Percentiles rank a stretch among this genome's conserved stretches.
phyloP scores from a whole-genome alignment of 2,888 invertebrate genomes.

The Parnassius smintheus region DNA sequence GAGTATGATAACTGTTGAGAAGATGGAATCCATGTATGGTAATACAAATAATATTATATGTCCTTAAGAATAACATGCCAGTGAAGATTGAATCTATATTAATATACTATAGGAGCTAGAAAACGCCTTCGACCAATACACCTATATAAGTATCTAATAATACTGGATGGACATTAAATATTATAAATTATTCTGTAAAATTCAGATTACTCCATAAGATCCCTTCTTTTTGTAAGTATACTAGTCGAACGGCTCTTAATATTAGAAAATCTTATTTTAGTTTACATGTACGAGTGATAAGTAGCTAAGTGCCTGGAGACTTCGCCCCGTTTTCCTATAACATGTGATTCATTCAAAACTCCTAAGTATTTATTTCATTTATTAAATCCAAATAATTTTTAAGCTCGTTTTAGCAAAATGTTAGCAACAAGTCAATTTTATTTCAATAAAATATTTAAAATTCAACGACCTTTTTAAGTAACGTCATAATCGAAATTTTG shows the following conservation, averaged over 20 bases:
- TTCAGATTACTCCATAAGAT: constrained; percentile 76
- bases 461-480: neutral
- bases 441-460: constrained; percentile 2
- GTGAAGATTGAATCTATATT: constrained; percentile 48
- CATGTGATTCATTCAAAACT: constrained; percentile 52
- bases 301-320: constrained; percentile 57
- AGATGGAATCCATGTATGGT: neutral
- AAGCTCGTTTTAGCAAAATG: constrained; percentile 57
- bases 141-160: constrained; percentile 70
- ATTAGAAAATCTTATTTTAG: constrained; percentile 64
- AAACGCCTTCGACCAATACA: constrained; percentile 61
- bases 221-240: constrained; percentile 73
- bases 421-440: constrained; percentile 34
- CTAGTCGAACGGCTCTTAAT: constrained; percentile 76
- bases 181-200: constrained; percentile 74
- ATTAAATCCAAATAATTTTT: constrained; percentile 49
- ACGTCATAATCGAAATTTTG: neutral
- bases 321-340: constrained; percentile 50
- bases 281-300: constrained; percentile 58
- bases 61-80: constrained; percentile 4
- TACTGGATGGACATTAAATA: constrained; percentile 78
- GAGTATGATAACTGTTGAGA: constrained; percentile 35
- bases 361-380: constrained; percentile 38
- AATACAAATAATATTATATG: constrained; percentile 5
- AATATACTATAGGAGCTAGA: constrained; percentile 66